Evolutionary conservation across 2,113 vertebrate species (phyloP), one percentile per base, ranked within the genome.

Genomic region (Columbina picui): DNA sequence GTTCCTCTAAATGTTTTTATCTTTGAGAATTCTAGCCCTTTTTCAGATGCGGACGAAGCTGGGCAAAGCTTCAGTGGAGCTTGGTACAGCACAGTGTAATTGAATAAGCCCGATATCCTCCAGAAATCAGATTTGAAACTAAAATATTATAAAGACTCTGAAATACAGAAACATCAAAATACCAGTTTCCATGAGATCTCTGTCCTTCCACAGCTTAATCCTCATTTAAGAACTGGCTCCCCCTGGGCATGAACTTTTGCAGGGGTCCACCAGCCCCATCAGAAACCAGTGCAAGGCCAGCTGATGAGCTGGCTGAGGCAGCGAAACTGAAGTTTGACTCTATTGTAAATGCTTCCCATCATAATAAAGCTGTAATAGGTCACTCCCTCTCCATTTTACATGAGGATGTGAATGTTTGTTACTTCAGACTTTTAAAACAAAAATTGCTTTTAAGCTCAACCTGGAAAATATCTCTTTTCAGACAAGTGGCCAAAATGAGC

Each of bases 161-260:
- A 70, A 71, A 82, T 32, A 85, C 36, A 77, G 53, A 89, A 82
- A 50, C 27, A 30, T 23, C 49, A 59, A 69, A 74, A 59, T 19
- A 60, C 1, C 1, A 1, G 13, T 45, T 80, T 70, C 5, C 0
- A 2, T 36, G 14, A 70, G 15, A 39, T 17, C 15, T 60, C 75
- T 71, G 53, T 49, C 64, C 32, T 70, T 60, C 47, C 70, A 64
- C 27, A 53, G 43, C 20, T 60, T 74, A 49, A 41, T 52, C 13
- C 22, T 14, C 14, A 20, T 26, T 43, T 82, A 21, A 38, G 50
- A 80, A 43, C 29, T 59, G 68, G 8, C 68, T 65, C 25, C 25
- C 39, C 32, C 25, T 6, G 36, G 25, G 39, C 32, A 77, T 39
- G 32, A 56, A 14, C 34, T 60, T 7, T 2, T 32, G 69, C 69